These are phyloP conservation scores for Empis stercorea DNA, from an alignment of 2,888 invertebrate genomes.

Conservation along the genomic window DNA sequence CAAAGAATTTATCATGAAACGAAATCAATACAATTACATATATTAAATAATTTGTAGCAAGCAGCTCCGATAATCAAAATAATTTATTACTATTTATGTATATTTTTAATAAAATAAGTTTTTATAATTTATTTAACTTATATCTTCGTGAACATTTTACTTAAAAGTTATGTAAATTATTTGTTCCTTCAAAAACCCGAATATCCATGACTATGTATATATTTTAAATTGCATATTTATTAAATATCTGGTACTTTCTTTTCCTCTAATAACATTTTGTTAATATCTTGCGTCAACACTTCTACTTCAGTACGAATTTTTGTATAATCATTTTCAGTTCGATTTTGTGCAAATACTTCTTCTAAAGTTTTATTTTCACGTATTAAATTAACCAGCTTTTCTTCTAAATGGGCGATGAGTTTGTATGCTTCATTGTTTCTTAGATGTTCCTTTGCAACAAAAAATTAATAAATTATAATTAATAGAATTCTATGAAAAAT, in stretches of 20 bases:
- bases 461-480: not conserved
- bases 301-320: slow-evolving; percentile 1
- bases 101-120: too few relatives aligned
- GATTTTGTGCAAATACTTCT: slow-evolving; percentile 9
- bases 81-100: too few relatives aligned
- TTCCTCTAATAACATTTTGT: slow-evolving; percentile 1
- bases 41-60: too few relatives aligned
- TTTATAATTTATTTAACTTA: too few relatives aligned
- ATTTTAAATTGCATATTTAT: not conserved
- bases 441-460: slow-evolving; percentile 9
- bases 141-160: too few relatives aligned
- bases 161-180: too few relatives aligned
- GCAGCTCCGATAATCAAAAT: too few relatives aligned
- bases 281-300: not conserved
- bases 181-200: too few relatives aligned
- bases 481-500: not conserved
- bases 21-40: too few relatives aligned
- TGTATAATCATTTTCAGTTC: slow-evolving; percentile 9
- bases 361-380: slow-evolving; percentile 16
- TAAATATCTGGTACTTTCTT: not conserved
- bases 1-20: too few relatives aligned
- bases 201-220: too few relatives aligned
- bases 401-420: slow-evolving; percentile 18
- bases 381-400: slow-evolving; percentile 14
- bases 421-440: slow-evolving; percentile 17